phyloP scores from a whole-genome alignment of 2,797 vertebrate species.

The Siniperca obscura region DNA sequence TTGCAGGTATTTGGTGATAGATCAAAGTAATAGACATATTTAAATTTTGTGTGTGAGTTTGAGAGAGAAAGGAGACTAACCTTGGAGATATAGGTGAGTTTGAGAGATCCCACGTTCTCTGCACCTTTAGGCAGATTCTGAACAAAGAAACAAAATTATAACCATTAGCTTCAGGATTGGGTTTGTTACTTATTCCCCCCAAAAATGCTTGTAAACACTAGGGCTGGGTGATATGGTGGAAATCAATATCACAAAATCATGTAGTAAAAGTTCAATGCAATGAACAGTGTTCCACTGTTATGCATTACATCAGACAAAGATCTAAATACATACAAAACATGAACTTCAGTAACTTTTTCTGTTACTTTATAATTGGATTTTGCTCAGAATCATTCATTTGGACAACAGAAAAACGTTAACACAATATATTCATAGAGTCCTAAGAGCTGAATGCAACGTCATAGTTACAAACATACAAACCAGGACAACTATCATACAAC shows the following conservation, averaged over 20 bases:
- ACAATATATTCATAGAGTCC: too few relatives aligned
- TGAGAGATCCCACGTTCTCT: constrained; percentile 68
- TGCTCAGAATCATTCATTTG: not conserved
- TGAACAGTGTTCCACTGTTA: not conserved
- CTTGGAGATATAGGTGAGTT: constrained; percentile 76
- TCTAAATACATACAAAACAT: not conserved
- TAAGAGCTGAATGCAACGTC: not conserved
- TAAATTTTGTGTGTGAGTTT: not conserved
- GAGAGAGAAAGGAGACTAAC: constrained; percentile 40
- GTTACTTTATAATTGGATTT: not conserved
- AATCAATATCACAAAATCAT: not conserved
- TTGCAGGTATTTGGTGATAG: not conserved
- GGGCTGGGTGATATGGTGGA: not conserved
- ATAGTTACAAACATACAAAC: too few relatives aligned
- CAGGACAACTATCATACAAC: too few relatives aligned
- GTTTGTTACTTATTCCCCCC: not conserved
- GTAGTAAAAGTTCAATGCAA: not conserved
- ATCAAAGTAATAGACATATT: not conserved
- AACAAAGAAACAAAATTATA: not conserved
- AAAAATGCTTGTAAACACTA: not conserved
- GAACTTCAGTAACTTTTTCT: too few relatives aligned
- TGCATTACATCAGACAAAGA: not conserved
- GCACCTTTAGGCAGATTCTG: constrained; percentile 74
- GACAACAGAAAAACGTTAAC: too few relatives aligned
- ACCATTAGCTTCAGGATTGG: not conserved